These are phyloP conservation scores for Burhinus oedicnemus DNA, from an alignment of 2,113 vertebrate genomes.

Conservation along the genomic window DNA sequence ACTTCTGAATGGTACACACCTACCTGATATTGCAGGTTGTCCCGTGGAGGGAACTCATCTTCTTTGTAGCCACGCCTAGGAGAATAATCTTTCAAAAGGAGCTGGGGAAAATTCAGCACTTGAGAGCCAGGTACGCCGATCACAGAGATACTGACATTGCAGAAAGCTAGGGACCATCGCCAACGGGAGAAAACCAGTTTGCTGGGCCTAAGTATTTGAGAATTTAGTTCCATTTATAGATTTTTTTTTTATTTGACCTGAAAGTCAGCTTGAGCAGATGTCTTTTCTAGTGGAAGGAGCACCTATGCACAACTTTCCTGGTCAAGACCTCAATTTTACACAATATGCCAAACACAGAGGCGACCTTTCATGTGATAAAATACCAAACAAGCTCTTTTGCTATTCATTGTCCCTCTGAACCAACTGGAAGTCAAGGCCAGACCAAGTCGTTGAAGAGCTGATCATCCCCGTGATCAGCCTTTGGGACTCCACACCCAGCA, in stretches of 20 bases:
- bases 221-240: background rate
- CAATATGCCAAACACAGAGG: background rate
- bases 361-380: background rate
- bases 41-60: background rate
- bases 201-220: background rate
- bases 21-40: background rate
- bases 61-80: background rate
- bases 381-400: background rate
- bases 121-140: background rate
- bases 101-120: background rate
- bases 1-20: background rate
- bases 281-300: background rate
- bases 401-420: background rate
- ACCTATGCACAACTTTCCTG: background rate
- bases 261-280: background rate
- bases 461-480: background rate
- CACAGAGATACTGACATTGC: background rate
- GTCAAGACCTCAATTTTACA: fast-evolving
- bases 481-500: background rate
- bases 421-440: fast-evolving
- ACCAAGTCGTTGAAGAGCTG: background rate
- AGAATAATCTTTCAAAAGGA: background rate
- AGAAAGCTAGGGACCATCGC: background rate
- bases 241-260: background rate
- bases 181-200: background rate